Evolutionary conservation across 2,797 vertebrate species (phyloP).

Genomic region (Echiichthys vipera): DNA sequence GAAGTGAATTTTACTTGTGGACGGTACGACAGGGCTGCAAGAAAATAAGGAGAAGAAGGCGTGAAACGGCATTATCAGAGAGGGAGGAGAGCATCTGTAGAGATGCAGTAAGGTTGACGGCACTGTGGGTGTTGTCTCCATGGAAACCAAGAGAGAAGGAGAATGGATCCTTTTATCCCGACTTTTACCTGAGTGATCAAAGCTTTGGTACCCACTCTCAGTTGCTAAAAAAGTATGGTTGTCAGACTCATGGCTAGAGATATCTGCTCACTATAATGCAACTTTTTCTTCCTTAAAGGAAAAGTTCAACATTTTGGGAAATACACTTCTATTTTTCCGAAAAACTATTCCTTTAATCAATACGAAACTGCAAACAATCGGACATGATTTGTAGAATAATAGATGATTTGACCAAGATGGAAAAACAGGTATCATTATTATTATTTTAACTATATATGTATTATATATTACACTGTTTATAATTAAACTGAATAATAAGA

Average conservation of each 20-base stretch:
- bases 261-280: not conserved
- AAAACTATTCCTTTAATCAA: not conserved
- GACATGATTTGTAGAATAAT: not conserved
- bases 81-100: conserved; percentile 31
- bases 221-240: conserved; percentile 29
- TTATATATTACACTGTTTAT: not conserved
- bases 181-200: conserved; percentile 65
- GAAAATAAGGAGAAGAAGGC: conserved; percentile 27
- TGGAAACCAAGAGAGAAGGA: conserved; percentile 64
- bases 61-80: conserved; percentile 30
- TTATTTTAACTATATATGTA: not conserved
- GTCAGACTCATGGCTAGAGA: conserved; percentile 13
- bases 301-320: not conserved
- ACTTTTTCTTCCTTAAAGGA: conserved; percentile 8
- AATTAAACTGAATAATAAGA: conserved; percentile 5
- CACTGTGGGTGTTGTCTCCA: conserved; percentile 64
- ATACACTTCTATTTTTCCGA: not conserved
- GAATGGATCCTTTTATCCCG: conserved; percentile 60
- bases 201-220: conserved; percentile 40
- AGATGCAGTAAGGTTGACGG: conserved; percentile 52
- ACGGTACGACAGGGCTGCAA: not conserved
- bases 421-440: not conserved
- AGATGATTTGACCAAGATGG: not conserved
- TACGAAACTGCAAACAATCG: not conserved
- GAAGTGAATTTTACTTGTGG: conserved; percentile 3